Evolutionary conservation across 2,888 invertebrate genomes (phyloP), one percentile per base, ranked within the genome.

Genomic region (Amblyteles armatorius): DNA sequence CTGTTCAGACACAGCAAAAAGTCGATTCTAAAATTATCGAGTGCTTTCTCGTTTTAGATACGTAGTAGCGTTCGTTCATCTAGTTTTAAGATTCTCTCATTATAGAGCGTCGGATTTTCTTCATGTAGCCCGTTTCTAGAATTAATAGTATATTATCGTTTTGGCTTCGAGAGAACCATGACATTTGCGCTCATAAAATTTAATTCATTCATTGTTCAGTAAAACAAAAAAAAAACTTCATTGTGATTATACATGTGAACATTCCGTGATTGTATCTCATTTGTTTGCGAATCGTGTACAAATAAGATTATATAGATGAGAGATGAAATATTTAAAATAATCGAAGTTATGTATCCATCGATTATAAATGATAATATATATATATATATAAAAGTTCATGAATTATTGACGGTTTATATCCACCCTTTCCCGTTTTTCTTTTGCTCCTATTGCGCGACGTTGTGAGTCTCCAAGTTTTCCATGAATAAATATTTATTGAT

Each of bases 401-500:
- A 71, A 22, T 44, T 69, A 33, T 57, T 16, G 36, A 16, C n/a
- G 29, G 19, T 29, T 52, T 57, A 33, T 16, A 57, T 55, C 44
- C 57, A 73, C 26, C 55, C 52, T n/a, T 19, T 36, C 6, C 44
- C 50, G n/a, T 69, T 52, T 55, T 68, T 55, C 63, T 19, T 69
- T 11, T 6, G 44, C 52, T 65, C 29, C 69, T 48, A 40, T 13
- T 48, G 19, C 50, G 68, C 16, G 57, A 22, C 67, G 74, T 82
- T 73, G 7, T 48, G 36, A 55, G 78, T 40, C 69, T 79, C 80
- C 60, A 80, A 26, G 22, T 22, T 57, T 88, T 91, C 88, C 88
- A 90, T 91, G 91, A 91, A 91, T 90, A 91, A 91, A 91, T 91
- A 91, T 91, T 91, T 91, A 91, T 91, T 91, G 89, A 91, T 90